Base-by-base conservation (phyloP, 2,797 vertebrate species). In the Oreochromis mossambicus region DNA sequence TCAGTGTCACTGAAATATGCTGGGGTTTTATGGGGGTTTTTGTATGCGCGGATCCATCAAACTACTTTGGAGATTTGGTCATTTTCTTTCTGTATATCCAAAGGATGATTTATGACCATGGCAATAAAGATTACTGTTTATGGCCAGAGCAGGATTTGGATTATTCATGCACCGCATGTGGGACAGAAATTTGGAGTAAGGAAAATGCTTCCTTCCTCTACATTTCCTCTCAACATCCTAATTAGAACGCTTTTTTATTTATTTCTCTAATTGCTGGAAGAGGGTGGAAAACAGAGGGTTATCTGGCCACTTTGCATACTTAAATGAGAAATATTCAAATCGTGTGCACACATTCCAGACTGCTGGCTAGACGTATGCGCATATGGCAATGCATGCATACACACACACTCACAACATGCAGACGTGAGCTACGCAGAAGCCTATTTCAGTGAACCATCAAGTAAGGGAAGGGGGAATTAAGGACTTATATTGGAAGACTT, bases 271-370 rank as follows among this genome's bases (percentile, higher is more conserved):
- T 93, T 94, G 86, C 86, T 83, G 80, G 48, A 90, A 88, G 87
- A 90, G 63, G 76, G 85, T 85, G 48, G 77, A 78, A 92, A 90
- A 87, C 85, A 83, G 68, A 81, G 80, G 78, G 79, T 83, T 94
- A 92, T 90, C 85, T 83, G 86, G 81, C 83, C 85, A 83, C 89
- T 94, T 94, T 94, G 87, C 92, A 92, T 94, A 87, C 85, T 75
- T 83, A 90, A 94, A 94, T 94, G 83, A 86, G 82, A 94, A 94
- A 94, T 93, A 94, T 95, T 95, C 81, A 92, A 94, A 94, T 92
- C 3, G 8, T 56, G 24, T 19, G 36, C 70, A 79, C 48, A 63
- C 85, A 81, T 83, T 87, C 50, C 81, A 81, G 68, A 46, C 84
- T 78, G 76, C 68, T 54, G 70, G 77, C 87, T 86, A 34, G 26